phyloP scores from a whole-genome alignment of 2,888 invertebrate species.

The Piscicola geometra region DNA sequence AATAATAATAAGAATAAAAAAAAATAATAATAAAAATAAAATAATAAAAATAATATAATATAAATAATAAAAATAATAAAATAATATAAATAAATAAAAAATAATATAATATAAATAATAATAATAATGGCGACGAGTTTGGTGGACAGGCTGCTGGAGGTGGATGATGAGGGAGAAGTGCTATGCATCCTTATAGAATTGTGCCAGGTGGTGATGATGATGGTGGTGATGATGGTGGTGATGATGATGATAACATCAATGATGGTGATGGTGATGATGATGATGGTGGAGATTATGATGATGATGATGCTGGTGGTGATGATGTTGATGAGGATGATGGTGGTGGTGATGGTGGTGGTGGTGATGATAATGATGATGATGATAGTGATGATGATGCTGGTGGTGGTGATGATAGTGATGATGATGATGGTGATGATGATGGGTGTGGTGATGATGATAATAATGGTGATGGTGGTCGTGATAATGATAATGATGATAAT shows the following conservation, averaged over 20 bases:
- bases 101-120: too few species aligned
- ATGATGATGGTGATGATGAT: background rate
- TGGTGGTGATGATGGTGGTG: background rate
- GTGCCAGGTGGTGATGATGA: slow-evolving; percentile 68
- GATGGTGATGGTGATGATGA: slow-evolving; percentile 11
- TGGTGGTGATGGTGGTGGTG: slow-evolving; percentile 11
- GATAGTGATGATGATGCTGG: slow-evolving; percentile 10
- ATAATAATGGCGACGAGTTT: slow-evolving; percentile 82
- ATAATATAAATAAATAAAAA: background rate
- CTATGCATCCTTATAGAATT: slow-evolving; percentile 93
- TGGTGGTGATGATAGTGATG: slow-evolving; percentile 2
- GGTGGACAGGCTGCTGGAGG: slow-evolving; percentile 82
- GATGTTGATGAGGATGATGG: background rate
- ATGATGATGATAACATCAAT: background rate
- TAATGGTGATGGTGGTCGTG: too few species aligned
- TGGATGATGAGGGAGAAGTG: slow-evolving; percentile 90
- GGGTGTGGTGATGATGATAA: too few species aligned
- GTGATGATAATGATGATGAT: slow-evolving; percentile 11
- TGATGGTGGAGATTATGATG: slow-evolving; percentile 8
- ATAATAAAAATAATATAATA: too few species aligned
- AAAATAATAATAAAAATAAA: too few species aligned
- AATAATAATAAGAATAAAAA: too few species aligned
- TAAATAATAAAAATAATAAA: background rate
- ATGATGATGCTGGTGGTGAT: background rate
- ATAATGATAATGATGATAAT: too few species aligned